Base-by-base conservation (phyloP, 2,113 vertebrate species). In the Apistogramma diplotaenia region DNA sequence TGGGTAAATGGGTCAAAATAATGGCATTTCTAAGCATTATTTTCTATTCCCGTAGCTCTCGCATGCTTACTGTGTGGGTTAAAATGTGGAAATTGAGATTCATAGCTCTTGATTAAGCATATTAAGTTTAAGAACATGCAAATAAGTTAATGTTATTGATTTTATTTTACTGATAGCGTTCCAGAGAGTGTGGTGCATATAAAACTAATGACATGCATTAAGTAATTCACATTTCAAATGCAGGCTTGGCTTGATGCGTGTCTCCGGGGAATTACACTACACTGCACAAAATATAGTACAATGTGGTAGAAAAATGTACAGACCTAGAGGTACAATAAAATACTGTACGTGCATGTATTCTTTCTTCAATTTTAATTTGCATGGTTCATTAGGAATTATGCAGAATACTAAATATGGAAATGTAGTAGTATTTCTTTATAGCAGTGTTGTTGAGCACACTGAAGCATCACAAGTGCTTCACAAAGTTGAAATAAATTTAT, bases 1-100 rank as follows among this genome's bases (percentile, higher is more conserved):
- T 83, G 74, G 76, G 76, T 88, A 90, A 90, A 86, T 92, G 78
- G 87, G 90, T 85, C 83, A 91, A 90, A 90, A 90, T 74, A 55
- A 87, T 79, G 51, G 29, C 61, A 67, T 89, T 90, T 87, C 73
- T 73, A 88, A 90, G 85, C 58, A 85, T 87, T 15, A 7, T 58
- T 29, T 61, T 70, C 37, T 12, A 51, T 54, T 53, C 76, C 21
- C 71, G 72, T 60, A 31, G 43, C 71, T 70, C 59, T 70, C 51
- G 78, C 51, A 61, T 78, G 29, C 86, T 87, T 62, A 65, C 33
- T 25, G 23, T 59, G 46, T 13, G 65, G 65, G 18, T 70, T 51
- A 70, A 70, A 70, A 70, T 29, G 65, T 70, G 43, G 25, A 70
- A 70, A 79, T 51, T 74, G 76, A 71, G 51, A 81, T 84, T 79